These are phyloP conservation scores for Panagrolaimus sp. DNA, from an alignment of 1,140 invertebrate species.

Conservation along the genomic window DNA sequence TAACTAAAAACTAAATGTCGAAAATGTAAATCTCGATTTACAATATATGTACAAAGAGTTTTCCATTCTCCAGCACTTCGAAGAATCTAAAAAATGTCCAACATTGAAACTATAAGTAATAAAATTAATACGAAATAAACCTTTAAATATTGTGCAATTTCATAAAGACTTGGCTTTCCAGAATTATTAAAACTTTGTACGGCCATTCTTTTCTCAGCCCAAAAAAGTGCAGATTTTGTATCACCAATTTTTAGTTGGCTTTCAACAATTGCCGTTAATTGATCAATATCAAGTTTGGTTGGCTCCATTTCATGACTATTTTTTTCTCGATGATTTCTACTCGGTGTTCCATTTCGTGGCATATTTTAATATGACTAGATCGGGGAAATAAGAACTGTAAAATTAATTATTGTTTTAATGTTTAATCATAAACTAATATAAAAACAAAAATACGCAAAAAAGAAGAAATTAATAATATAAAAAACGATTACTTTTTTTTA, in stretches of 20 bases:
- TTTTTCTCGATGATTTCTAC: background rate
- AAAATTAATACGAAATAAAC: background rate
- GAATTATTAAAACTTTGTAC: background rate
- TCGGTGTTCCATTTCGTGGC: no score
- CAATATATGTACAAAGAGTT: background rate
- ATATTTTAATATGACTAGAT: background rate
- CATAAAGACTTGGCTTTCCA: background rate
- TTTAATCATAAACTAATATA: no score
- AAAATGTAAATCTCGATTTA: background rate
- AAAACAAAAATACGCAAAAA: no score
- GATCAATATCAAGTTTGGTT: no score
- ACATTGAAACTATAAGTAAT: background rate
- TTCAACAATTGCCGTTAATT: background rate
- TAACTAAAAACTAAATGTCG: constrained; percentile 6
- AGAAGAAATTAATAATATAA: background rate
- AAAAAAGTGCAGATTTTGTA: background rate
- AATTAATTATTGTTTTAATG: background rate
- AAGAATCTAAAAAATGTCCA: background rate
- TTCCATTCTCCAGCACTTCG: background rate
- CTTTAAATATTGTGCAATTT: constrained; percentile 8
- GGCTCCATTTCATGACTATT: no score
- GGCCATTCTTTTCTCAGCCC: background rate
- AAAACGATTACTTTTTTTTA: no score
- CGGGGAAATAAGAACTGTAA: no score
- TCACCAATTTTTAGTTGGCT: background rate